Conservation (phyloP, 2,797 vertebrate genomes). For the Poecilia picta region DNA sequence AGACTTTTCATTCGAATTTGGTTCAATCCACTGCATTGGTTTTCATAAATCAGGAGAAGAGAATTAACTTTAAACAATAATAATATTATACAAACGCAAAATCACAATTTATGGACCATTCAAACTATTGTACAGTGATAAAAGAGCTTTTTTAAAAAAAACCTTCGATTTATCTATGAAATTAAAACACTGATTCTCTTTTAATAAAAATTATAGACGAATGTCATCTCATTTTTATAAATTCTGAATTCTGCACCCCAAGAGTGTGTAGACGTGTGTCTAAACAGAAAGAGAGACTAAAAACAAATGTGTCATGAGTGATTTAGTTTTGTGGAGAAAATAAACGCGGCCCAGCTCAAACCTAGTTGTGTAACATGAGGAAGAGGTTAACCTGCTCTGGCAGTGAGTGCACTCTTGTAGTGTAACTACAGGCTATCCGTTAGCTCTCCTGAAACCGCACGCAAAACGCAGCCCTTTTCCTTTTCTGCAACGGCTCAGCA, state of each 20-base stretch:
- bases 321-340: constrained; percentile 43
- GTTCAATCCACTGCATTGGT: neutral
- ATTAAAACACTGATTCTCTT: neutral
- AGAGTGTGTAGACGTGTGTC: neutral
- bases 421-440: constrained; percentile 61
- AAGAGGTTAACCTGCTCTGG: constrained; percentile 69
- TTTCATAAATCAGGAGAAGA: neutral
- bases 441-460: constrained; percentile 65
- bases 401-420: constrained; percentile 30
- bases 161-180: neutral
- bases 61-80: neutral
- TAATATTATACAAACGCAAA: neutral
- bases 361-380: constrained; percentile 73
- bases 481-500: constrained; percentile 69
- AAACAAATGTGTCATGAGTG: constrained; percentile 24
- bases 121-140: neutral
- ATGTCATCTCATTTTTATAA: neutral
- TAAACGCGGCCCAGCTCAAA: constrained; percentile 6
- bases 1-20: neutral
- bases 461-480: constrained; percentile 35
- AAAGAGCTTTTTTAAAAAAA: neutral
- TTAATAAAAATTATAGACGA: neutral
- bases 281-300: neutral
- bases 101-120: neutral
- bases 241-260: neutral